Evolutionary conservation across 2,797 vertebrate species (phyloP), one percentile per base, ranked within the genome.

Genomic region (Epinephelus malabaricus): DNA sequence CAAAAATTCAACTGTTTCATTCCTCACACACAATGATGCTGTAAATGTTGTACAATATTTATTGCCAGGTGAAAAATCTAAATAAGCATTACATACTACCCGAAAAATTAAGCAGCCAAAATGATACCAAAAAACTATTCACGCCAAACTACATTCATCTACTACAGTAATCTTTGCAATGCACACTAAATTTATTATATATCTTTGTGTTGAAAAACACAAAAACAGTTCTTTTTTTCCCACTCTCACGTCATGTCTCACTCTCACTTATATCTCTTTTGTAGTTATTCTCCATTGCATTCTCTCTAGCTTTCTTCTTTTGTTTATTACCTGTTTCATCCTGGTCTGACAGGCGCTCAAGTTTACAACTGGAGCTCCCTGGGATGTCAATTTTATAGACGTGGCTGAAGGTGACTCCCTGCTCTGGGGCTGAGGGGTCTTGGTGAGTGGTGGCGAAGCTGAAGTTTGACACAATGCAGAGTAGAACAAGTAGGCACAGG

Each of bases 351-450:
- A 90, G 75, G 0, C 62, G 76, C 72, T 96, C 92, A 1, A 96
- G 80, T 77, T 95, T 95, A 82, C 97, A 95, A 83, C 93, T 86
- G 11, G 95, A 90, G 2, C 92, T 93, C 3, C 90, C 92, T 0
- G 95, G 93, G 72, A 96, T 49, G 3, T 96, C 96, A 1, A 96
- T 95, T 86, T 95, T 97, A 85, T 97, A 98, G 81, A 96, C 94
- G 14, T 97, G 97, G 88, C 96, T 97, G 90, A 98, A 95, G 11
- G 95, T 97, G 87, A 97, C 90, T 84, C 91, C 96, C 65, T 95
- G 95, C 58, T 95, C 95, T 1, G 84, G 67, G 18, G 91, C 94
- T 4, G 84, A 62, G 23, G 87, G 21, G 51, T 84, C 91, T 7
- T 25, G 78, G 10, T 58, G 61, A 67, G 45, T 84, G 0, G 85